Conservation (phyloP, 2,888 invertebrate species). For the Hydraecia micacea region DNA sequence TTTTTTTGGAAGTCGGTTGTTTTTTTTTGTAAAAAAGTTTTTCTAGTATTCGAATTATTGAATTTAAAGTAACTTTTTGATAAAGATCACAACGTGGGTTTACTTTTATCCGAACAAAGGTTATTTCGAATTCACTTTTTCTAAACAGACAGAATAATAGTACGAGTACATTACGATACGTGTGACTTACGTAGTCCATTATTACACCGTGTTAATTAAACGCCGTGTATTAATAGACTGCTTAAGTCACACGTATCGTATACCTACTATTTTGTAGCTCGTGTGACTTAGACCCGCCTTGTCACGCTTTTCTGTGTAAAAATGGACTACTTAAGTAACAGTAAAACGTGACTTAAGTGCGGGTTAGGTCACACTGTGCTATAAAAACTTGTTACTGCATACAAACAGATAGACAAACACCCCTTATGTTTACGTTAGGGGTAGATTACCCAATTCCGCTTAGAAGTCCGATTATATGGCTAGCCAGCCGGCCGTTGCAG, state of each 20-base stretch:
- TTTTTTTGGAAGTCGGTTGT: too few species aligned
- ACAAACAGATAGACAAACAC: slow-evolving; percentile 30
- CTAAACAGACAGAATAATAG: background rate
- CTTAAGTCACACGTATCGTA: too few species aligned
- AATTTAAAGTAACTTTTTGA: slow-evolving; percentile 33
- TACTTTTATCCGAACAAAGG: background rate
- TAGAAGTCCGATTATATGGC: slow-evolving; percentile 37
- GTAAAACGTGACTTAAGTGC: background rate
- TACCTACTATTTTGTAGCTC: too few species aligned
- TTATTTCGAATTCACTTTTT: background rate
- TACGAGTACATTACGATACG: too few species aligned
- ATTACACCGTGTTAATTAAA: too few species aligned
- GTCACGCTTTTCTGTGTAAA: background rate
- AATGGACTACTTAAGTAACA: background rate
- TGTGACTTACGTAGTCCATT: too few species aligned
- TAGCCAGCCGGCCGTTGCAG: slow-evolving; percentile 10
- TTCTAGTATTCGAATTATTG: slow-evolving; percentile 8
- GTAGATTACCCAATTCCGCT: slow-evolving; percentile 28
- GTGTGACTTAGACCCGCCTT: too few species aligned
- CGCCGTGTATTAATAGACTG: too few species aligned
- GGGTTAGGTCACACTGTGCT: background rate
- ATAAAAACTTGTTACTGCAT: slow-evolving; percentile 13
- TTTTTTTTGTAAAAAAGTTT: too few species aligned
- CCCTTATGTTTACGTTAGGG: slow-evolving; percentile 24
- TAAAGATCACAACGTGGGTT: slow-evolving; percentile 1